A percentile compares a stretch with the other conserved stretches of the same genome.
These are phyloP conservation scores for Paragorgia papillata DNA, from an alignment of 92 coral and sea anemone species.

Conservation along the genomic window DNA sequence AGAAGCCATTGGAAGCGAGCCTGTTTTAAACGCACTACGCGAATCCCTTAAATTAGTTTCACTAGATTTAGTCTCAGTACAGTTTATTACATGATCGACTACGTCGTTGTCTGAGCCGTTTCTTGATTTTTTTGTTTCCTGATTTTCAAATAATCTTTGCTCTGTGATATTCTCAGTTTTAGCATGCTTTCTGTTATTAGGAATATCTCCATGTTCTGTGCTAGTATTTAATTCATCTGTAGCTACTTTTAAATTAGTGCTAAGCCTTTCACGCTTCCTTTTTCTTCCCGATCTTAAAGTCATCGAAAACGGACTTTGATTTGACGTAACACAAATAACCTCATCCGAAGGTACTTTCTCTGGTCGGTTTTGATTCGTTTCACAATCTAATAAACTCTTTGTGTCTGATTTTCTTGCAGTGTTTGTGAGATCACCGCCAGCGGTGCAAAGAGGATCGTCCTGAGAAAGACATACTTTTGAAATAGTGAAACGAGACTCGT, in stretches of 20 bases:
- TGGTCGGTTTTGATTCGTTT: too few relatives aligned
- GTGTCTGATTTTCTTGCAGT: too few relatives aligned
- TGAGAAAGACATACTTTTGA: too few relatives aligned
- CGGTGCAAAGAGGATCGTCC: too few relatives aligned
- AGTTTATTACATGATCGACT: background rate
- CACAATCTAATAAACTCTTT: too few relatives aligned
- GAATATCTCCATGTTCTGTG: too few relatives aligned
- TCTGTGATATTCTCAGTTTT: background rate
- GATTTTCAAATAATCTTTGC: background rate
- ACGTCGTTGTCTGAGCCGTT: background rate
- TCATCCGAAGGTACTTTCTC: background rate
- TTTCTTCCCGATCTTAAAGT: slow-evolving; percentile 6
- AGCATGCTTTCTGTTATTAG: background rate
- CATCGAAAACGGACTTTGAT: background rate
- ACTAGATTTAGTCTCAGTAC: background rate
- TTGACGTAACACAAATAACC: background rate
- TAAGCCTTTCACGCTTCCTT: background rate
- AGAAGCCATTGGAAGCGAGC: background rate
- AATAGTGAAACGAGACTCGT: too few relatives aligned
- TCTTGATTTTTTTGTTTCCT: background rate
- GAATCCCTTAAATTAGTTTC: background rate
- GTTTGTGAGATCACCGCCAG: too few relatives aligned
- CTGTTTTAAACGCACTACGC: background rate
- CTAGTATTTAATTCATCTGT: too few relatives aligned
- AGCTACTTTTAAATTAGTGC: background rate